Percentiles rank a stretch among this genome's conserved stretches.
Conservation (phyloP, 2,888 invertebrate genomes). For the Nezara viridula region DNA sequence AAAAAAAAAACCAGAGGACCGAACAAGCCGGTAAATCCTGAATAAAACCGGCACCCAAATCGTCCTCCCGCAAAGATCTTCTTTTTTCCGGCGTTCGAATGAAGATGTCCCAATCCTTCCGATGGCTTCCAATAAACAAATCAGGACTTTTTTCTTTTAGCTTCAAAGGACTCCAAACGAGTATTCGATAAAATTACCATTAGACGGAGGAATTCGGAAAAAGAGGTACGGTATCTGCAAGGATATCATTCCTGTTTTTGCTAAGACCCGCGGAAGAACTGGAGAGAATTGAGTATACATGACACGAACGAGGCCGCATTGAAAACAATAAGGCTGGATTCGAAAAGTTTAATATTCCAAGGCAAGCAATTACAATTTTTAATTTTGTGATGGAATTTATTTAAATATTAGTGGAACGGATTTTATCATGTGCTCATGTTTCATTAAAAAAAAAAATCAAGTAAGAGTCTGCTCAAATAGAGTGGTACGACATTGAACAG, state of each 20-base stretch:
- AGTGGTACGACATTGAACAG: no score
- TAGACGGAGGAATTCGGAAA: not conserved
- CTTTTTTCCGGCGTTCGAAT: not conserved
- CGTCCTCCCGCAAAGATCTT: not conserved
- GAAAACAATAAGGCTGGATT: not conserved
- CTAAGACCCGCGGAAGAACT: not conserved
- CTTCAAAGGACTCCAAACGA: not conserved
- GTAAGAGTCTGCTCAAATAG: no score
- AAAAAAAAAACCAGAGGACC: not conserved
- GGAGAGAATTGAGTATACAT: not conserved
- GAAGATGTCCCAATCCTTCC: not conserved
- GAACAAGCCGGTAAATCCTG: not conserved
- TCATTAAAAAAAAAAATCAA: no score
- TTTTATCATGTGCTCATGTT: not conserved
- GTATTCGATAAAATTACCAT: constrained; percentile 27
- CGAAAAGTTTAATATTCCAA: not conserved
- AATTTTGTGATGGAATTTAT: not conserved
- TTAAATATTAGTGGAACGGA: not conserved
- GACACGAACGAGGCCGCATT: constrained; percentile 13
- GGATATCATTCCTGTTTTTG: constrained; percentile 19
- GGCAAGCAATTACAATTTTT: not conserved
- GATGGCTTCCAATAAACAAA: constrained; percentile 23
- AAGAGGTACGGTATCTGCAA: not conserved
- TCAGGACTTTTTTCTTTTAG: not conserved
- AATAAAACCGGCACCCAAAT: not conserved